Base-by-base conservation (phyloP, 2,113 vertebrate genomes). In the Zosterops pallidus region DNA sequence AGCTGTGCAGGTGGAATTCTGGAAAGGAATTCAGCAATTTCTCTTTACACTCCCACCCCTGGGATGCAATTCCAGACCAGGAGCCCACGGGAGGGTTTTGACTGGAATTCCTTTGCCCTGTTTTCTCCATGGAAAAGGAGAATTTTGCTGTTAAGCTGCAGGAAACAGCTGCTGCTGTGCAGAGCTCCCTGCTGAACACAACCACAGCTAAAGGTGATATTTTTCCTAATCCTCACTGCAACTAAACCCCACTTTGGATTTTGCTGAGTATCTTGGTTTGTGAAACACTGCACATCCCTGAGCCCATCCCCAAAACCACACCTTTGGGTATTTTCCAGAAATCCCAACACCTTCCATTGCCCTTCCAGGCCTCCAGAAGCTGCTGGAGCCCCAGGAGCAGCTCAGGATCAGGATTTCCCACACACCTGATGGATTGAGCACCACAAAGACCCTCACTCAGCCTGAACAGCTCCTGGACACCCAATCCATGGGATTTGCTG, bases 31-130 rank as follows among this genome's bases (percentile, higher is more conserved):
- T 39, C 14, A 3, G 47, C 12, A 0, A 4, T 3, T 65, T 22
- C 63, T 50, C 68, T 33, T 21, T 3, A 2, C 42, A 7, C 1
- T 37, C 17, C 33, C 10, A 4, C 22, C 68, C 3, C 1, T 25
- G 1, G 1, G 78, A 39, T 11, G 46, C 26, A 57, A 21, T 18
- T 25, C 49, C 77, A 81, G 35, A n/a, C 1, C 69, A 75, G 47
- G n/a, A 63, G 31, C 28, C 20, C 53, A 14, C 7, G 2, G 35
- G 35, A 82, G 9, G 21, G 7, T 11, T 94, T 82, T 60, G 6
- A 29, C 12, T 70, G 59, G 35, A 87, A 55, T 71, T 3, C 0
- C 17, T 72, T 4, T 55, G 53, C 35, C 26, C 49, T 14, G 12
- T 29, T 71, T 41, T n/a, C 53, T 9, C 29, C 62, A 9, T 5